Conservation (phyloP, 2,797 vertebrate species). For the Mareca strepera region DNA sequence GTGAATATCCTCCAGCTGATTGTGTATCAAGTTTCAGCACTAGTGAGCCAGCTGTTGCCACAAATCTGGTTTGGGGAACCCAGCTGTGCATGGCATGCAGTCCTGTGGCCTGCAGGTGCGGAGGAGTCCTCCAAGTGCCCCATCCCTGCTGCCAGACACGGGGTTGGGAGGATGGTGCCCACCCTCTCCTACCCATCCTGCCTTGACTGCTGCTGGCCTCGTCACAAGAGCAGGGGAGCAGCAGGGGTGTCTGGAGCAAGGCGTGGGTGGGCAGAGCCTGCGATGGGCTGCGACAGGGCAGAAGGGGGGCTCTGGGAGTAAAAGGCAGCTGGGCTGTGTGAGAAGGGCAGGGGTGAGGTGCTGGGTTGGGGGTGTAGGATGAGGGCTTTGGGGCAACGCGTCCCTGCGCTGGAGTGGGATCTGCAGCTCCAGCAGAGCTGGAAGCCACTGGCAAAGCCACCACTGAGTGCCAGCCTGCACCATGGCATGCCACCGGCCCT, state of each 20-base stretch:
- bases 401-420: not conserved
- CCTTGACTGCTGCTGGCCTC: not conserved
- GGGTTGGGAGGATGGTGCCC: accelerated
- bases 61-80: not conserved
- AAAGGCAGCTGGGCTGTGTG: not conserved
- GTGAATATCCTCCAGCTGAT: not conserved
- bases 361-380: too few species aligned
- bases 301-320: too few species aligned
- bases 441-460: not conserved
- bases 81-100: not conserved
- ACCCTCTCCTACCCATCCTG: not conserved
- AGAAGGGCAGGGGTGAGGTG: not conserved
- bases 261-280: not conserved
- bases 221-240: accelerated
- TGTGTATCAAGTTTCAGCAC: not conserved
- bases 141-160: not conserved
- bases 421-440: not conserved
- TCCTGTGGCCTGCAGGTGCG: accelerated
- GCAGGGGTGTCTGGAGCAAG: not conserved
- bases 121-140: not conserved
- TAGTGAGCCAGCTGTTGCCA: not conserved
- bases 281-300: too few species aligned
- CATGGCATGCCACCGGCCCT: not conserved
- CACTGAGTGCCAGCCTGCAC: not conserved
- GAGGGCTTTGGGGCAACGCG: not conserved